These are phyloP conservation scores for Melierax canorus DNA, from an alignment of 2,113 vertebrate species.

Conservation along the genomic window DNA sequence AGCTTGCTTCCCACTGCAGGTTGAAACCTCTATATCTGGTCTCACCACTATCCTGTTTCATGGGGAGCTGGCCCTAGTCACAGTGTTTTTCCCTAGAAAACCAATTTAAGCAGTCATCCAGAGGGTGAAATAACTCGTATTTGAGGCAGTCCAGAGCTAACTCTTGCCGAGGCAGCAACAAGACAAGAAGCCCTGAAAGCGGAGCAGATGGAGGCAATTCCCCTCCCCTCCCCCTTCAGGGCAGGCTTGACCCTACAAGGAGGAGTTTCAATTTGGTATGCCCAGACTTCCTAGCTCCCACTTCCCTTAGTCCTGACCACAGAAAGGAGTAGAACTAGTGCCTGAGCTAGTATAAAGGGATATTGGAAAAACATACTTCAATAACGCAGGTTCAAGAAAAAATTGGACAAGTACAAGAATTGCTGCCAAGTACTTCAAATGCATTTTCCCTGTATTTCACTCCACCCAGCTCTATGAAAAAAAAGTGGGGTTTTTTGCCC, in stretches of 20 bases:
- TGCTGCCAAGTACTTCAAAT: not conserved
- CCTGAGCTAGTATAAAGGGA: not conserved
- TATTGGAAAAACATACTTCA: not conserved
- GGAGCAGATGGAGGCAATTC: not conserved
- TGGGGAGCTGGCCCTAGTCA: not conserved
- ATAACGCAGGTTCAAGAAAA: not conserved
- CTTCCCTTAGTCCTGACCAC: not conserved
- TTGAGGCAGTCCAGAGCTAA: not conserved
- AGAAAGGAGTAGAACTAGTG: not conserved
- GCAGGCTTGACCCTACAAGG: not conserved
- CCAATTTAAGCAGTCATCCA: not conserved
- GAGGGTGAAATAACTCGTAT: not conserved
- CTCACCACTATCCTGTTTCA: not conserved
- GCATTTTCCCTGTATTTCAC: not conserved
- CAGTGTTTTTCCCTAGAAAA: not conserved
- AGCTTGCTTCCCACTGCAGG: not conserved
- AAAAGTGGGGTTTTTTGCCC: no score
- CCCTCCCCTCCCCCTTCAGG: not conserved
- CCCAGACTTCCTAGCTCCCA: not conserved
- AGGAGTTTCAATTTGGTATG: not conserved
- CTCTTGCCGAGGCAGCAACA: not conserved
- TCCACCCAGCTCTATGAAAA: not conserved
- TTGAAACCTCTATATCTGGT: not conserved
- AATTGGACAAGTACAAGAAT: not conserved
- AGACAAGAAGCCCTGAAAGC: not conserved